phyloP scores from a whole-genome alignment of 2,113 vertebrate genomes.

The Cacatua alba region DNA sequence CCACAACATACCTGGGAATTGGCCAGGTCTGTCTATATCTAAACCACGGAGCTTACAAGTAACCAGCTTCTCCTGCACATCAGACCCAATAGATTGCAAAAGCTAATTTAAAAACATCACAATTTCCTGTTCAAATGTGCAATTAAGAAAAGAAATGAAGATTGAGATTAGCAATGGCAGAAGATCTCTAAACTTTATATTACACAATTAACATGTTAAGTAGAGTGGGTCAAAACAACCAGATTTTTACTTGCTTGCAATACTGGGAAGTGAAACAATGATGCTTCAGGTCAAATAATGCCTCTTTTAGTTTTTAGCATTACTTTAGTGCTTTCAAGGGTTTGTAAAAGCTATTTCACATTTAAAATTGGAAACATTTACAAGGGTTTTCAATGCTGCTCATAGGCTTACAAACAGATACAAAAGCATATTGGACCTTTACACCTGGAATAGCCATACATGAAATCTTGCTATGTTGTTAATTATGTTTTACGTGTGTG shows the following conservation, averaged over 20 bases:
- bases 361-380: neutral
- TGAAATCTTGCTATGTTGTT: neutral
- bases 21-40: neutral
- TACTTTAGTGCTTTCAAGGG: neutral
- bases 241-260: slow-evolving; percentile 12
- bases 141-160: slow-evolving; percentile 64
- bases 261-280: neutral
- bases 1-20: neutral
- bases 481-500: neutral
- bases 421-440: neutral
- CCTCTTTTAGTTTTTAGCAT: slow-evolving; percentile 22
- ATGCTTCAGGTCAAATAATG: slow-evolving; percentile 37
- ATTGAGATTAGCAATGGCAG: slow-evolving; percentile 26
- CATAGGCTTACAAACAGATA: neutral
- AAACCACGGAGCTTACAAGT: neutral
- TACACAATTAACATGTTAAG: slow-evolving; percentile 60
- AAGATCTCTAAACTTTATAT: slow-evolving; percentile 62
- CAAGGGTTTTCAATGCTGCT: neutral
- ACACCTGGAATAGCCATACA: neutral
- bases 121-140: slow-evolving; percentile 20
- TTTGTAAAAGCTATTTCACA: neutral
- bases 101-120: slow-evolving; percentile 55
- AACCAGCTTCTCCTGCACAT: neutral
- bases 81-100: neutral
- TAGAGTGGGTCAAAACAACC: slow-evolving; percentile 8